These are phyloP conservation scores for Gasterosteus nipponicus DNA, from an alignment of 2,113 vertebrate genomes.

Conservation along the genomic window DNA sequence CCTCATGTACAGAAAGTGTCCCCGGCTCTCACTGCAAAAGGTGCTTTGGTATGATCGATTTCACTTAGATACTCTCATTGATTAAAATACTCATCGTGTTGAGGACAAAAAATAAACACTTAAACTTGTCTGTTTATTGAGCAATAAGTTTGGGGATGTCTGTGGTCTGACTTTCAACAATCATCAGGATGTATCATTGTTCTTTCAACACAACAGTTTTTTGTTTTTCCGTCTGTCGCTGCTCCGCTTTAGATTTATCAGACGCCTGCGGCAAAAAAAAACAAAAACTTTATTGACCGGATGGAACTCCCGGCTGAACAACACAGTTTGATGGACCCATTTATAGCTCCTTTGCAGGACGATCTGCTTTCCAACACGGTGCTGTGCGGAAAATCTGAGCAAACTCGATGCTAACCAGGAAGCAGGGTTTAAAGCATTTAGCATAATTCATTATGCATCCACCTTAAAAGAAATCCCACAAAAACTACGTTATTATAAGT, in stretches of 20 bases:
- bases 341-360: conserved; percentile 6
- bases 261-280: conserved; percentile 31
- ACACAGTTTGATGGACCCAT: background rate
- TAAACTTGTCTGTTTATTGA: background rate
- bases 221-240: background rate
- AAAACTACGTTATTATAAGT: background rate
- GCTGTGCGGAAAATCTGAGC: conserved; percentile 17
- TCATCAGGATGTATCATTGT: background rate
- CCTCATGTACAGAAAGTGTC: background rate
- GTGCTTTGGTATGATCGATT: background rate
- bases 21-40: background rate
- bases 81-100: background rate
- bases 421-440: background rate
- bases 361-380: conserved; percentile 25
- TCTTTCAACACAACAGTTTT: conserved; percentile 2
- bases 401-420: conserved; percentile 9
- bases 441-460: background rate
- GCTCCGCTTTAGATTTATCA: background rate
- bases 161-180: background rate
- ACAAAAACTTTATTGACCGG: conserved; percentile 54
- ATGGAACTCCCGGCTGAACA: conserved; percentile 11
- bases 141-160: background rate
- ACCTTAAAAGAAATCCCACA: conserved; percentile 11
- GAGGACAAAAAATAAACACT: background rate
- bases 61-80: background rate